Conservation (phyloP, 1,140 invertebrate species). For the Tetramorium alpestre region DNA sequence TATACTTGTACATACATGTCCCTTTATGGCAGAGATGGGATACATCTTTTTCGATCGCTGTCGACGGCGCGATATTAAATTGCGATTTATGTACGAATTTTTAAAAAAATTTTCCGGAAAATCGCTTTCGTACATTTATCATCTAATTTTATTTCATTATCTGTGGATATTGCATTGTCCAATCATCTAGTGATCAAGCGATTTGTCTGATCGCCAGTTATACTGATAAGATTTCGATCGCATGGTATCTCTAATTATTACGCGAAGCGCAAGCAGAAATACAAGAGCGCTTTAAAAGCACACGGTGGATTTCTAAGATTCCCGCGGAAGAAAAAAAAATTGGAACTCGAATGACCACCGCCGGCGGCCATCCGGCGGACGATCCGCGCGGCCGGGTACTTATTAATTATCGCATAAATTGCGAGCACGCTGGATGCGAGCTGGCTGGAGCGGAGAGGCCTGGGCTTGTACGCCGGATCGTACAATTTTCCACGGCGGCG, state of each 20-base stretch:
- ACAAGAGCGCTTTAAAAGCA: not conserved
- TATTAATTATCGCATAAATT: constrained; percentile 61
- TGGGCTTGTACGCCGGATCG: not conserved
- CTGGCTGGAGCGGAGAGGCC: not conserved
- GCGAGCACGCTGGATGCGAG: not conserved
- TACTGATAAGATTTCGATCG: not conserved
- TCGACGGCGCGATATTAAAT: not conserved
- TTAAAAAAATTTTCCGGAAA: not conserved
- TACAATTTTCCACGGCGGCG: constrained; percentile 42
- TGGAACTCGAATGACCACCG: constrained; percentile 34
- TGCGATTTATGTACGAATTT: not conserved
- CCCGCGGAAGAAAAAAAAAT: constrained; percentile 37
- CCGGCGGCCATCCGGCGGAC: constrained; percentile 36
- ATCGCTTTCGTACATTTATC: not conserved
- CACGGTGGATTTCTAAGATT: constrained; percentile 1
- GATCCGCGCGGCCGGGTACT: constrained; percentile 27
- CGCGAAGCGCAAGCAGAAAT: not conserved
- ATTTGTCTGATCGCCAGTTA: not conserved
- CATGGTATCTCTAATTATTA: not conserved
- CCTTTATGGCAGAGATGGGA: constrained; percentile 27
- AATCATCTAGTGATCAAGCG: not conserved
- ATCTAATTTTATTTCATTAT: not conserved
- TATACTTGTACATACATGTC: constrained; percentile 15
- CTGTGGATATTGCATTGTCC: not conserved
- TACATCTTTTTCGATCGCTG: not conserved